Evolutionary conservation across 2,888 invertebrate genomes (phyloP).

Genomic region (Lasioglossum leucozonium): DNA sequence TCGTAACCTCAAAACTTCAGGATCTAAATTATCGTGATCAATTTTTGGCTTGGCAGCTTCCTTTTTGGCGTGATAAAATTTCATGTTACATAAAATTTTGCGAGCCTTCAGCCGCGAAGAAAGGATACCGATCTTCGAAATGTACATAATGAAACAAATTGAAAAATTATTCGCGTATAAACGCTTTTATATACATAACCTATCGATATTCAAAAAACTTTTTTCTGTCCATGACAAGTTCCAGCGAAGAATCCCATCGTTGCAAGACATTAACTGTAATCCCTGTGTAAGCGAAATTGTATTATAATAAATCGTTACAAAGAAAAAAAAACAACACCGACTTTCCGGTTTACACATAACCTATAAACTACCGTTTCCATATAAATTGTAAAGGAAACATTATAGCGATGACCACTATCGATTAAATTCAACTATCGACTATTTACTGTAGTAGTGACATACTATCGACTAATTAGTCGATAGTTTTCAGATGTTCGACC

Average conservation of each 20-base stretch:
- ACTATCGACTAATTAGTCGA: too few species aligned
- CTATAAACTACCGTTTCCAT: slow-evolving; percentile 29
- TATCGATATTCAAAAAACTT: not conserved
- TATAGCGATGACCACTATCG: too few species aligned
- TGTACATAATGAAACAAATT: not conserved
- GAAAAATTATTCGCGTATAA: not conserved
- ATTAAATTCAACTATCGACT: too few species aligned
- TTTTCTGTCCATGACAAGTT: not conserved
- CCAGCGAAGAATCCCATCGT: not conserved
- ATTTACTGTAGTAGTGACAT: too few species aligned
- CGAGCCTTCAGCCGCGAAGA: not conserved
- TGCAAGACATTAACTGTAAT: not conserved
- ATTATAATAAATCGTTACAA: not conserved
- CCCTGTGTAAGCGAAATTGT: not conserved
- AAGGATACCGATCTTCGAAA: not conserved
- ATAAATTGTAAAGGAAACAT: too few species aligned
- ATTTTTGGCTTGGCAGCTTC: not conserved
- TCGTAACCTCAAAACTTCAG: slow-evolving; percentile 75
- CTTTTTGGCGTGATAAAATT: not conserved
- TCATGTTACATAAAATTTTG: not conserved
- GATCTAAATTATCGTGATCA: slow-evolving; percentile 30
- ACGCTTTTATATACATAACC: not conserved
- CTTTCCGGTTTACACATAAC: slow-evolving; percentile 33
- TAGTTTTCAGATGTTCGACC: too few species aligned
- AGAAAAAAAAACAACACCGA: not conserved